A percentile compares a stretch with the other conserved stretches of the same genome.
phyloP scores from a whole-genome alignment of 37 sponge, comb jelly and placozoan genomes.

The Chondrosia reniformis region DNA sequence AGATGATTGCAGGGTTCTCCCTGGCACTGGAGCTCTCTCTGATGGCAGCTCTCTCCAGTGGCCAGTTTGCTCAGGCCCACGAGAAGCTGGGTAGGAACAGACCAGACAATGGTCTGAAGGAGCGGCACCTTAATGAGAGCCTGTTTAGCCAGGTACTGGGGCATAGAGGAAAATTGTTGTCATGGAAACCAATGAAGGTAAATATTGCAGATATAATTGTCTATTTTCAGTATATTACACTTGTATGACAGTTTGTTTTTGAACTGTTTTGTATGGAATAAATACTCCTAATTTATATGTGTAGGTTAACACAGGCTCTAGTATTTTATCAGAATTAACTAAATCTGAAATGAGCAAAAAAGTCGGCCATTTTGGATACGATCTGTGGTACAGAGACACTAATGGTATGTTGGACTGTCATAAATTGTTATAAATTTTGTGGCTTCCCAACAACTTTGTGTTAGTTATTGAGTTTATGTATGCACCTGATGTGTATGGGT shows the following conservation, averaged over 20 bases:
- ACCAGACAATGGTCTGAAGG: conserved; percentile 52
- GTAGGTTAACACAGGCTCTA: conserved; percentile 62
- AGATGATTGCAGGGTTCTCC: conserved; percentile 65
- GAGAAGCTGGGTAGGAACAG: conserved; percentile 72
- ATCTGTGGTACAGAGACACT: conserved; percentile 14
- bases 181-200: conserved; percentile 34
- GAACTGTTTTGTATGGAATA: neutral
- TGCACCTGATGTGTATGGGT: neutral
- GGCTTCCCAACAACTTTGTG: no score
- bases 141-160: conserved; percentile 49
- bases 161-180: conserved; percentile 19
- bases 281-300: neutral
- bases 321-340: conserved; percentile 79
- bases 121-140: conserved; percentile 25
- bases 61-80: conserved; percentile 75
- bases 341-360: conserved; percentile 62
- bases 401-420: neutral
- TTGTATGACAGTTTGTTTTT: neutral
- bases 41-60: conserved; percentile 61
- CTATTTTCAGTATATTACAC: neutral
- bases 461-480: no score
- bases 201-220: no score
- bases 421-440: neutral
- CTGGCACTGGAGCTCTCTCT: conserved; percentile 68
- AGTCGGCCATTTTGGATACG: conserved; percentile 78